Base-by-base conservation (phyloP, 1,140 invertebrate species). In the Tribolium castaneum region DNA sequence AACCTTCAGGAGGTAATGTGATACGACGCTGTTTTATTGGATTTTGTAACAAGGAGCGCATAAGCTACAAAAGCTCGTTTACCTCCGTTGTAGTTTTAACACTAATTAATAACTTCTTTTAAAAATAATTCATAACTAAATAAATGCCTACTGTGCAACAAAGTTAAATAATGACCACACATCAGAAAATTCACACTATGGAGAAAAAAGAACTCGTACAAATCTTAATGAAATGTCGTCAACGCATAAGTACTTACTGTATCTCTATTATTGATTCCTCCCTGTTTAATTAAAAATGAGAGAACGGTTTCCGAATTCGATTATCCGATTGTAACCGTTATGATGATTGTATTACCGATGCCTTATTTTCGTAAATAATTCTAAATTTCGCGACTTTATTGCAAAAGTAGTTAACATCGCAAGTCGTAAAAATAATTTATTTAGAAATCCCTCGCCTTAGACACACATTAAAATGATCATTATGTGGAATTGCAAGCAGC, bases 391-490 rank as follows among this genome's bases (percentile, higher is more conserved):
- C 10, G 25, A 35, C 25, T 66, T 66, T 66, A 66, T 66, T 66
- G 59, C 25, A 12, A 66, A 56, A 56, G 49, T 75, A 75, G 72
- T 75, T 75, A 75, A 76, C 59, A 56, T 51, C 35, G 54, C 6
- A 72, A 62, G 25, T 52, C 51, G 75, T 80, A 70, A 80, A 80
- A 78, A 80, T 80, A 59, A 80, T 54, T 80, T 80, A 80, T 80
- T 80, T 80, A 80, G 59, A 75, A 80, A 78, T 77, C 79, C 72
- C 76, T 45, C 52, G 62, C 25, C 62, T 75, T 80, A 12, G 72
- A 70, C 30, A 39, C 51, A 62, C 75, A 80, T 80, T 77, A 80
- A 80, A 80, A 80, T 78, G 66, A 77, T 74, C 79, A 80, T 80
- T 80, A 78, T 78, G 66, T 62, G 75, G 52, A 80, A 78, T 77